phyloP scores from a whole-genome alignment of 2,888 invertebrate genomes.

The Bellardia pandia region DNA sequence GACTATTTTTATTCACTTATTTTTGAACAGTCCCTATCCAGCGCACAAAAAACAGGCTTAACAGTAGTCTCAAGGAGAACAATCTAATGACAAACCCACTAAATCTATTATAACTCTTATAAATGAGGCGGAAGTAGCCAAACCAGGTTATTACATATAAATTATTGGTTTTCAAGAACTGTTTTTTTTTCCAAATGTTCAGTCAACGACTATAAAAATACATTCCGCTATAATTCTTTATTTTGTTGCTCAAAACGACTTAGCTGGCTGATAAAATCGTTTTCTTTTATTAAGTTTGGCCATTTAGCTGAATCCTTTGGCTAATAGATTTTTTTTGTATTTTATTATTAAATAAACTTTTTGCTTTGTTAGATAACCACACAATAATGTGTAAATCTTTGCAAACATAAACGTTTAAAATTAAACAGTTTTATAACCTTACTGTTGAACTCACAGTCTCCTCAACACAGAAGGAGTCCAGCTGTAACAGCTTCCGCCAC shows the following conservation, averaged over 20 bases:
- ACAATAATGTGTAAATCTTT: conserved; percentile 68
- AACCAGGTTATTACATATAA: too few species aligned
- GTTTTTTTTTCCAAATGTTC: not conserved
- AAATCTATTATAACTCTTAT: too few species aligned
- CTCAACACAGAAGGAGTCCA: conserved; percentile 17
- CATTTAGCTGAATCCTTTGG: conserved; percentile 6
- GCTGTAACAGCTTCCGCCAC: conserved; percentile 17
- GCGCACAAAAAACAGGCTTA: too few species aligned
- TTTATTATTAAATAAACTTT: conserved; percentile 4
- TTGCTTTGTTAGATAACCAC: conserved; percentile 27
- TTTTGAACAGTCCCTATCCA: too few species aligned
- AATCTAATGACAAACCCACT: too few species aligned
- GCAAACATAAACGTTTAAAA: conserved; percentile 61
- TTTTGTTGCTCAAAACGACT: not conserved
- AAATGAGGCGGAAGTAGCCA: too few species aligned
- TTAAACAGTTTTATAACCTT: conserved; percentile 66
- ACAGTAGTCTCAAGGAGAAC: too few species aligned
- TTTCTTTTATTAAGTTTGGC: conserved; percentile 5
- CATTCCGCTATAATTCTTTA: too few species aligned
- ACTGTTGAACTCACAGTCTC: conserved; percentile 11
- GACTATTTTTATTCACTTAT: too few species aligned
- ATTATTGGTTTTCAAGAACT: too few species aligned
- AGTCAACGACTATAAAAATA: not conserved
- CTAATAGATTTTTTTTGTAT: conserved; percentile 7
- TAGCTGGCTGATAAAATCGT: not conserved